Evolutionary conservation across 2,888 invertebrate genomes (phyloP).

Genomic region (Drosophila ustulata): DNA sequence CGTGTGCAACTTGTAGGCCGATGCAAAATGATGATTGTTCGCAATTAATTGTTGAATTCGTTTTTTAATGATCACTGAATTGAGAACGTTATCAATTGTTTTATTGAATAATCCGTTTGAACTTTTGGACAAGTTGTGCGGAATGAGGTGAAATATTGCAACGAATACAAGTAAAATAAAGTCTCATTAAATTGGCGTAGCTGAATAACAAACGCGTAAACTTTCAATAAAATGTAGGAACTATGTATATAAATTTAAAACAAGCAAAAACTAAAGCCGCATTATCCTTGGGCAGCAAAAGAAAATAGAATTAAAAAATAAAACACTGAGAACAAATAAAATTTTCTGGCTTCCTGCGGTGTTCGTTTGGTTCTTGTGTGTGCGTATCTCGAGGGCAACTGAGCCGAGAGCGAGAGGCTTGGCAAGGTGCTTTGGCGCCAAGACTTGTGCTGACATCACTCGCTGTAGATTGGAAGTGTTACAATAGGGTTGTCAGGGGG

Average conservation of each 20-base stretch:
- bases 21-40: neutral
- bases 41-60: neutral
- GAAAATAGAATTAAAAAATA: constrained; percentile 38
- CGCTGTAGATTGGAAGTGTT: constrained; percentile 60
- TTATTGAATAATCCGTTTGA: constrained; percentile 45
- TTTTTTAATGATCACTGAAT: constrained; percentile 4
- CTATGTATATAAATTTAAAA: constrained; percentile 34
- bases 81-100: constrained; percentile 18
- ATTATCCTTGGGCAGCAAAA: constrained; percentile 21
- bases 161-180: constrained; percentile 54
- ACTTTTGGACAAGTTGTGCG: constrained; percentile 59
- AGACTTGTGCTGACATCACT: constrained; percentile 16
- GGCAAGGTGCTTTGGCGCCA: constrained; percentile 58
- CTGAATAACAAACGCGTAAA: constrained; percentile 57
- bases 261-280: constrained; percentile 34
- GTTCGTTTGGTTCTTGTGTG: constrained; percentile 15
- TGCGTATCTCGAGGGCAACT: constrained; percentile 48
- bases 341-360: constrained; percentile 38
- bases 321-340: constrained; percentile 68
- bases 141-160: constrained; percentile 45
- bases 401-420: constrained; percentile 18
- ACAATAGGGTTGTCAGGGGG: constrained; percentile 45
- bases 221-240: constrained; percentile 46
- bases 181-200: constrained; percentile 45
- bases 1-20: constrained; percentile 32